Percentiles rank a stretch among this genome's conserved stretches.
Conservation (phyloP, 2,797 vertebrate species). For the Antrozous pallidus region DNA sequence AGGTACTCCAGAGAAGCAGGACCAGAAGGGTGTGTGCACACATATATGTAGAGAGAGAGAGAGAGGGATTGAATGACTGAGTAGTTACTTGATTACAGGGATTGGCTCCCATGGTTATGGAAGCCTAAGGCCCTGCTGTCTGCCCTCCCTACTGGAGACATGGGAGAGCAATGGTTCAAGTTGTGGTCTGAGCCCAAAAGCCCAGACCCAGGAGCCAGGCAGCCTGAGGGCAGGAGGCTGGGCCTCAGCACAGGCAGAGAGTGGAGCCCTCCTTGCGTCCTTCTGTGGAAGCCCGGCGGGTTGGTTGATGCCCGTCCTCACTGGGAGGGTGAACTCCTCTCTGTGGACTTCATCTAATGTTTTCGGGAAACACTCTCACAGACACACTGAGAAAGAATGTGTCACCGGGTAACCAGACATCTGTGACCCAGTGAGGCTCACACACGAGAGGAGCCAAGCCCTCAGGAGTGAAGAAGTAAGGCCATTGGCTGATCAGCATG, state of each 20-base stretch:
- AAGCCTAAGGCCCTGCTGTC: background rate
- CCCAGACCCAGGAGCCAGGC: background rate
- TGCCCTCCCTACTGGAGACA: background rate
- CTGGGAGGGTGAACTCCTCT: background rate
- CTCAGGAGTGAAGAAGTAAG: background rate
- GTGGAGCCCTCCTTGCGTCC: background rate
- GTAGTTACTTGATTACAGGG: background rate
- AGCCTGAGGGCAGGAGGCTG: background rate
- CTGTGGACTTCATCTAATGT: background rate
- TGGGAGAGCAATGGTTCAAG: background rate
- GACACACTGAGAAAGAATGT: background rate
- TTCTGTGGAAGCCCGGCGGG: background rate
- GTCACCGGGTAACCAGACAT: background rate
- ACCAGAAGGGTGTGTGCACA: background rate
- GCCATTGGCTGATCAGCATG: background rate
- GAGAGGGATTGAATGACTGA: background rate
- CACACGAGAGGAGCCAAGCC: background rate
- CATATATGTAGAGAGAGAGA: background rate
- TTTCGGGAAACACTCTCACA: background rate
- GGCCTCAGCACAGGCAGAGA: background rate
- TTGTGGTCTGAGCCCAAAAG: background rate
- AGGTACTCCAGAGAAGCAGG: background rate
- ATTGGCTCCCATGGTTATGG: background rate
- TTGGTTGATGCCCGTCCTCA: background rate
- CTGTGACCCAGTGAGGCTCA: background rate